Percentiles rank a stretch among this genome's conserved stretches.
Conservation (phyloP, 2,888 invertebrate species). For the Bedellia somnulentella region DNA sequence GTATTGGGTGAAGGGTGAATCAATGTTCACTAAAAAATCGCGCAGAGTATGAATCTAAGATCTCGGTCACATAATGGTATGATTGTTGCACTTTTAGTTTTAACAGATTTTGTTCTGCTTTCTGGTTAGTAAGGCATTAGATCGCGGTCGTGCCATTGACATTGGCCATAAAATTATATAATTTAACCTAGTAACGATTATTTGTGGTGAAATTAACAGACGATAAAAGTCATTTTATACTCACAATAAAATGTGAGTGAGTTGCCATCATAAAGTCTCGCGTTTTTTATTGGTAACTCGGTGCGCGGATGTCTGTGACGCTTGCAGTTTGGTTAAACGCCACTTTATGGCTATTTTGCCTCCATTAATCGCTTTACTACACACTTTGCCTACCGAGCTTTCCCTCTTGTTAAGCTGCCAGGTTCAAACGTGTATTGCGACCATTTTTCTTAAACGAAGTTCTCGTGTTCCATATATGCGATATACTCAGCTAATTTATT, state of each 20-base stretch:
- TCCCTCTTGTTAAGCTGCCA: conserved; percentile 35
- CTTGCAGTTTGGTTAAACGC: conserved; percentile 62
- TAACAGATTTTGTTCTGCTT: too few relatives aligned
- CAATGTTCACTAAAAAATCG: too few relatives aligned
- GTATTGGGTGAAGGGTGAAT: too few relatives aligned
- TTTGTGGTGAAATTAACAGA: conserved; percentile 62
- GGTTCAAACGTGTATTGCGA: too few relatives aligned
- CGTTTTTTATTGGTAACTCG: conserved; percentile 58
- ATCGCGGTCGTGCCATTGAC: conserved; percentile 37
- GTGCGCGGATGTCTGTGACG: conserved; percentile 41
- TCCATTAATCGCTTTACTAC: conserved; percentile 60
- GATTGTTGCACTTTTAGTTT: too few relatives aligned
- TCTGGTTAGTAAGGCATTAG: conserved; percentile 23
- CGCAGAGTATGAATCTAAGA: too few relatives aligned
- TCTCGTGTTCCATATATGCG: too few relatives aligned
- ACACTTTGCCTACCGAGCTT: conserved; percentile 32
- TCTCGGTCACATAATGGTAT: too few relatives aligned
- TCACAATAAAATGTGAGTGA: conserved; percentile 62
- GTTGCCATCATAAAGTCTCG: conserved; percentile 62
- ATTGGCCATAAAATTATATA: conserved; percentile 37
- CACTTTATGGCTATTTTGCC: conserved; percentile 59
- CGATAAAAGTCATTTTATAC: conserved; percentile 62
- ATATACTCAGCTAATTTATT: too few relatives aligned
- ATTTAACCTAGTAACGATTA: conserved; percentile 53
- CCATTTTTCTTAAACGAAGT: too few relatives aligned